Conservation (phyloP, 2,113 vertebrate species). For the Vulpes vulpes region DNA sequence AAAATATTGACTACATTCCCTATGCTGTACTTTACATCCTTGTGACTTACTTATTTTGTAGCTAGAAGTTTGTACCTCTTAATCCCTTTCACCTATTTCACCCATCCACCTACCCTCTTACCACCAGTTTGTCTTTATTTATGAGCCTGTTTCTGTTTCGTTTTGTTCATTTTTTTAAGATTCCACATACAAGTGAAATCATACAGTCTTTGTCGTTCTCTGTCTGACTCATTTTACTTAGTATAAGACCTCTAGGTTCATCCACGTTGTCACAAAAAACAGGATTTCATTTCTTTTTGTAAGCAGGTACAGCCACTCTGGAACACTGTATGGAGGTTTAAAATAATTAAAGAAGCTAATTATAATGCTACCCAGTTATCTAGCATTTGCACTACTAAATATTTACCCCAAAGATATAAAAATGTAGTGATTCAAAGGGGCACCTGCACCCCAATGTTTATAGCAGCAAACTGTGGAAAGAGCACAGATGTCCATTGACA, state of each 20-base stretch:
- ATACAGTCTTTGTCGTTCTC: neutral
- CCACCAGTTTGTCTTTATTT: neutral
- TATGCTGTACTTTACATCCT: neutral
- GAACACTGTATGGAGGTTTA: no score
- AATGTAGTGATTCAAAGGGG: no score
- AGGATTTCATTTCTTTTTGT: neutral
- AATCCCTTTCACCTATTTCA: neutral
- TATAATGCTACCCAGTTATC: no score
- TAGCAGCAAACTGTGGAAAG: no score
- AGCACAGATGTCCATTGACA: no score
- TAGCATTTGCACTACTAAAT: no score
- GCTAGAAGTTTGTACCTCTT: neutral
- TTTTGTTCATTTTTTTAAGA: neutral
- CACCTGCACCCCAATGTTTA: no score
- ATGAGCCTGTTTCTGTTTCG: neutral
- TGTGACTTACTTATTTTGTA: neutral
- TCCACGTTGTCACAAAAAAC: neutral
- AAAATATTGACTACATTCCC: neutral
- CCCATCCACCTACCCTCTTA: neutral
- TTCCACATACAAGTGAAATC: neutral
- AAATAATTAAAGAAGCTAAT: no score
- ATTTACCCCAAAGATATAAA: no score
- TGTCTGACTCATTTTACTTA: neutral
- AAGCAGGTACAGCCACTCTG: no score
- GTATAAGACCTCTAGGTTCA: neutral